Evolutionary conservation across 2,797 vertebrate species (phyloP).

Genomic region (Crocodylus rhombifer): DNA sequence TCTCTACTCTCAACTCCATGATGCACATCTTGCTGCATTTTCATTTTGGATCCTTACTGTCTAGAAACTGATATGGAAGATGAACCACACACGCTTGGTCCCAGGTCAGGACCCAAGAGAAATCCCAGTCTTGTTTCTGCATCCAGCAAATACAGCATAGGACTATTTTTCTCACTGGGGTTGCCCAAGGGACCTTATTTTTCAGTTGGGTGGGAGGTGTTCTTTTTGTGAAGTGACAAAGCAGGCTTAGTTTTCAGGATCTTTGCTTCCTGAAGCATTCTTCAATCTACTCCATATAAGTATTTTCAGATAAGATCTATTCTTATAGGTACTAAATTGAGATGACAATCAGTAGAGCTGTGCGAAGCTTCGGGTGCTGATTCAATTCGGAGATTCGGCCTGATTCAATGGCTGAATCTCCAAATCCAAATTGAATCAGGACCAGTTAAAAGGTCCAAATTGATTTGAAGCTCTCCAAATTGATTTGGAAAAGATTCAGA

Average conservation of each 20-base stretch:
- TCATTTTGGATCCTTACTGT: neutral
- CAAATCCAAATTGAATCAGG: too few relatives aligned
- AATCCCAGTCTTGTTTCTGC: neutral
- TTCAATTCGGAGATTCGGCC: too few relatives aligned
- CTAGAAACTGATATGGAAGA: neutral
- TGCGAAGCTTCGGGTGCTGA: neutral
- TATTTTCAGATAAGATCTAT: constrained; percentile 9
- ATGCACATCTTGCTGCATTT: neutral
- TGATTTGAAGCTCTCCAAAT: too few relatives aligned
- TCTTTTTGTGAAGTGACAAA: neutral
- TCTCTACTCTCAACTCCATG: neutral
- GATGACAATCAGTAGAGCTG: constrained; percentile 5
- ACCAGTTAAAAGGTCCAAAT: too few relatives aligned
- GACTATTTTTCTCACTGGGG: too few relatives aligned
- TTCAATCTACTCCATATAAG: neutral
- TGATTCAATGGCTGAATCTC: too few relatives aligned
- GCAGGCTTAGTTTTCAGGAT: neutral
- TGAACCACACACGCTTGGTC: neutral
- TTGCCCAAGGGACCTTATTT: too few relatives aligned
- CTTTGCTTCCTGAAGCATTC: constrained; percentile 12
- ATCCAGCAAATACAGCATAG: neutral
- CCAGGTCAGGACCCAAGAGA: neutral
- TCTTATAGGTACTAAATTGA: neutral
- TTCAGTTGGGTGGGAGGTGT: too few relatives aligned
- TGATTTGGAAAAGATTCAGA: too few relatives aligned